phyloP scores from a whole-genome alignment of 2,113 vertebrate species.

The Elanus axillaris region DNA sequence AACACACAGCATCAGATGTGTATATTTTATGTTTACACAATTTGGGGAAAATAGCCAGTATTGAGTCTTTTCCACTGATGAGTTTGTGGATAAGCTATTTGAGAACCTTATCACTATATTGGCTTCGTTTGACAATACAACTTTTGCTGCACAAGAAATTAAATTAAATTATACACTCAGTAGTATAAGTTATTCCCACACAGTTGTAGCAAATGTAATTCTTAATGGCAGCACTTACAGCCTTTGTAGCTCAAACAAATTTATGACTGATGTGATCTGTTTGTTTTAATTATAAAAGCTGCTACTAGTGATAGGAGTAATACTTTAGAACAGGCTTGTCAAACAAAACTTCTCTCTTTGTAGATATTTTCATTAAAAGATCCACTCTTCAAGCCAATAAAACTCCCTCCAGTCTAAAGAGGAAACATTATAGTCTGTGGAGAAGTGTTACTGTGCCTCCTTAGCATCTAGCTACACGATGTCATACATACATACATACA shows the following conservation, averaged over 20 bases:
- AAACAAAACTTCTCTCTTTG: not conserved
- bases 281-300: slow-evolving; percentile 15
- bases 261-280: not conserved
- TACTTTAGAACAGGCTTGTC: not conserved
- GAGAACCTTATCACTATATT: not conserved
- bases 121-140: not conserved
- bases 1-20: not conserved
- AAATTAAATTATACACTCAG: not conserved
- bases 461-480: not conserved
- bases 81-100: not conserved
- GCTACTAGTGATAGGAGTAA: not conserved
- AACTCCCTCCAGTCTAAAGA: not conserved
- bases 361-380: not conserved
- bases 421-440: not conserved
- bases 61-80: not conserved
- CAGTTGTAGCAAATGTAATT: not conserved
- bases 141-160: not conserved
- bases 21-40: not conserved
- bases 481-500: not conserved
- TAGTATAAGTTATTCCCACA: not conserved
- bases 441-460: not conserved
- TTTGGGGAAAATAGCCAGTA: not conserved
- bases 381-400: not conserved
- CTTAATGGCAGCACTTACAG: not conserved
- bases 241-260: not conserved